These are phyloP conservation scores for Mactromeris polynyma DNA, from an alignment of 2,888 invertebrate genomes.

Conservation along the genomic window DNA sequence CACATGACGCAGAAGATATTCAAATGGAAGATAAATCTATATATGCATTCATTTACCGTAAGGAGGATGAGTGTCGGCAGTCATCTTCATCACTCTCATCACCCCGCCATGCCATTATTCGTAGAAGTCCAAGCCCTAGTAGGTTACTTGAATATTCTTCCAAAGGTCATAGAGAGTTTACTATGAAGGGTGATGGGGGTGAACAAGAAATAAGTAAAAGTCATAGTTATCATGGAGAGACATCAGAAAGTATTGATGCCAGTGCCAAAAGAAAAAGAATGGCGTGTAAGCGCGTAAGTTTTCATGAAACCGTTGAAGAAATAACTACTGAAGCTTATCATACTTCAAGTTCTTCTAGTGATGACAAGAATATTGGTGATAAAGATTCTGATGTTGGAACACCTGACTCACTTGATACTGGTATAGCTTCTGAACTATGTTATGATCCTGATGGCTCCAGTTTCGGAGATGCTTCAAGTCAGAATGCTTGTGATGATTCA, in stretches of 20 bases:
- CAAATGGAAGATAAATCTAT: conserved; percentile 68
- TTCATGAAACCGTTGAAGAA: conserved; percentile 76
- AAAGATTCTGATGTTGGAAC: conserved; percentile 58
- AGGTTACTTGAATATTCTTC: conserved; percentile 62
- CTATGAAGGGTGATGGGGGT: conserved; percentile 46
- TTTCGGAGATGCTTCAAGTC: conserved; percentile 11
- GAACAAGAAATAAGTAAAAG: conserved; percentile 50
- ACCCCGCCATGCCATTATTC: conserved; percentile 61
- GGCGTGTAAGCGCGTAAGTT: conserved; percentile 78
- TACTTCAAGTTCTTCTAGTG: conserved; percentile 66
- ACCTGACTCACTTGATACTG: conserved; percentile 60
- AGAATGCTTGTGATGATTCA: conserved; percentile 54
- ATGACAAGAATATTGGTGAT: conserved; percentile 57
- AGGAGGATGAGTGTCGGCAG: conserved; percentile 40
- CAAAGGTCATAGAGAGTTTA: conserved; percentile 50
- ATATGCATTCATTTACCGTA: conserved; percentile 44
- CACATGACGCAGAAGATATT: conserved; percentile 68
- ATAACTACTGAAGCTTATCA: conserved; percentile 65
- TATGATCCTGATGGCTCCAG: conserved; percentile 58
- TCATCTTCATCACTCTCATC: conserved; percentile 2
- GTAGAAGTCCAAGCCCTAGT: conserved; percentile 64
- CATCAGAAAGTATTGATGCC: conserved; percentile 47
- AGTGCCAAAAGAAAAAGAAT: conserved; percentile 52
- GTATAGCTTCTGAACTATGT: conserved; percentile 64
- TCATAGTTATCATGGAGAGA: conserved; percentile 69